Evolutionary conservation across 1,140 invertebrate species (phyloP).

Genomic region (Eriosoma lanigerum): DNA sequence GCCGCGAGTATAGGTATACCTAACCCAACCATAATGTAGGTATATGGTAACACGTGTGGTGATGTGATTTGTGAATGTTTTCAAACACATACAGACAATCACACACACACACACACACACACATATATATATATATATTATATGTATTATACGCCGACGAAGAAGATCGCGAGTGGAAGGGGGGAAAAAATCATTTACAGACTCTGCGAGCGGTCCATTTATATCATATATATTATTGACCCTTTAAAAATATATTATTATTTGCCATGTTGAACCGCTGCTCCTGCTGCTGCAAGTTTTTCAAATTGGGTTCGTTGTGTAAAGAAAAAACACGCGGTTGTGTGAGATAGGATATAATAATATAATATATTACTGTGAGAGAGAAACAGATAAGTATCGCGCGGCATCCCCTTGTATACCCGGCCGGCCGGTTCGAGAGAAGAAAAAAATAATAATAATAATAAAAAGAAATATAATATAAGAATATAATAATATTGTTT

Average conservation of each 20-base stretch:
- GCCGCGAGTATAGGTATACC: neutral
- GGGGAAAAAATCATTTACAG: constrained; percentile 45
- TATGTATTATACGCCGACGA: constrained; percentile 20
- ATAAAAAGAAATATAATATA: constrained; percentile 37
- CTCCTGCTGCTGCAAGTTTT: constrained; percentile 33
- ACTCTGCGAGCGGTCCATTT: constrained; percentile 52
- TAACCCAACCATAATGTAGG: too few species aligned
- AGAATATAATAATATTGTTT: constrained; percentile 41
- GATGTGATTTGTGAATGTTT: constrained; percentile 50
- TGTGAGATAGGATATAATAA: too few species aligned
- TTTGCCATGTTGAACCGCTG: constrained; percentile 48
- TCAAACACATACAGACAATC: too few species aligned
- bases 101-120: too few species aligned
- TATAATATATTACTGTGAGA: too few species aligned
- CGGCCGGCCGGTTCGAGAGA: neutral
- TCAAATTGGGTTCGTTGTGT: constrained; percentile 28
- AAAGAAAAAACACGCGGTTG: constrained; percentile 38
- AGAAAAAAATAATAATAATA: constrained; percentile 11
- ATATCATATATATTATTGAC: constrained; percentile 29
- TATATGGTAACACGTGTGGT: constrained; percentile 14
- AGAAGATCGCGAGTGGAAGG: constrained; percentile 6
- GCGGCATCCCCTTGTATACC: constrained; percentile 39
- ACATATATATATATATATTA: too few species aligned
- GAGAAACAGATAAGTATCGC: constrained; percentile 42
- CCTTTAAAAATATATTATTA: constrained; percentile 47